Percentiles rank a stretch among this genome's conserved stretches.
phyloP scores from a whole-genome alignment of 2,888 invertebrate genomes.

The Philereme vetulata region DNA sequence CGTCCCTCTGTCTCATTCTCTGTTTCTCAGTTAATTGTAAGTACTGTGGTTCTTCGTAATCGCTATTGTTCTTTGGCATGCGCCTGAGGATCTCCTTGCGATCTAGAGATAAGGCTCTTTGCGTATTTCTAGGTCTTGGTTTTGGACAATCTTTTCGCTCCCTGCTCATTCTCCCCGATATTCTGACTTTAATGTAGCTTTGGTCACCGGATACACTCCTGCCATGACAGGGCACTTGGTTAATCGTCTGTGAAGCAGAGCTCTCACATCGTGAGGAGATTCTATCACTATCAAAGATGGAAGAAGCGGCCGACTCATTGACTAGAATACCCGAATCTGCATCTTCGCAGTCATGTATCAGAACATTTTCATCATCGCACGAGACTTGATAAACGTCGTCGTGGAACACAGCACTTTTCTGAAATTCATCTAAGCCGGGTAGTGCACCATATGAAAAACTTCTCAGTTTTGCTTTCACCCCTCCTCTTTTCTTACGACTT shows the following conservation, averaged over 20 bases:
- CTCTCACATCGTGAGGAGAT: conserved; percentile 81
- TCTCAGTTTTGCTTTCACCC: conserved; percentile 82
- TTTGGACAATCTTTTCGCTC: conserved; percentile 66
- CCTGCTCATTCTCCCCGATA: conserved; percentile 71
- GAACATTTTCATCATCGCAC: conserved; percentile 81
- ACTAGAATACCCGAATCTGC: conserved; percentile 90
- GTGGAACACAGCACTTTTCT: conserved; percentile 85
- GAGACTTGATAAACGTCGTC: conserved; percentile 81
- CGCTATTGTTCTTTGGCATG: conserved; percentile 70
- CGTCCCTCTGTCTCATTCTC: conserved; percentile 75
- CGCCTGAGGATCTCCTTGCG: conserved; percentile 80
- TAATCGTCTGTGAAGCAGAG: conserved; percentile 74
- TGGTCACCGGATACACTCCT: conserved; percentile 81
- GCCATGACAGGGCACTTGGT: conserved; percentile 69
- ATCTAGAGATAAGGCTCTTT: conserved; percentile 82
- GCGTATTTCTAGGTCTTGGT: conserved; percentile 67
- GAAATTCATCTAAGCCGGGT: conserved; percentile 88
- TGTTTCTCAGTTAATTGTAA: conserved; percentile 79
- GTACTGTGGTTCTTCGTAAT: conserved; percentile 72
- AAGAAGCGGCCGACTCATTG: conserved; percentile 88
- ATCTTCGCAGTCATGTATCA: conserved; percentile 86
- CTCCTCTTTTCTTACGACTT: conserved; percentile 70
- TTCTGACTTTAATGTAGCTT: conserved; percentile 64
- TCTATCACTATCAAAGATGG: conserved; percentile 84
- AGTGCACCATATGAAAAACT: conserved; percentile 90